Evolutionary conservation across 2,888 invertebrate species (phyloP), one percentile per base, ranked within the genome.

Genomic region (Agrilus mali): DNA sequence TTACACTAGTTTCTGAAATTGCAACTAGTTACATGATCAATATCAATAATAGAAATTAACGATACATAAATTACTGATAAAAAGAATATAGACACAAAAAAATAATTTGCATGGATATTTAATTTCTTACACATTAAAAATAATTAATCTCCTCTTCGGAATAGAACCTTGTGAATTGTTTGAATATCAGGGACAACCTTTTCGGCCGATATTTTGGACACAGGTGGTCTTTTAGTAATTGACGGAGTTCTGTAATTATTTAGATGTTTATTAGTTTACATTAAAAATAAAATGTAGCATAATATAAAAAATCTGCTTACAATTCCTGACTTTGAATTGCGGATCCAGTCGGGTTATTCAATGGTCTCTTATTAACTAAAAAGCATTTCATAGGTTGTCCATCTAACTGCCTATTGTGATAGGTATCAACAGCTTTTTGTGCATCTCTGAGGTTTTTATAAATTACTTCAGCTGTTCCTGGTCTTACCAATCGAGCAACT

Each of bases 311-410:
- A 27, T 39, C 13, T 14, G 40, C 56, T 55, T 52, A 62, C 61
- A 27, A 27, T 27, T 27, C 27, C 10, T 27, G 27, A 47, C 33
- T 52, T 47, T 48, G 60, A 58, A 71, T 57, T 2, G 70, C 66
- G 36, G 71, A 67, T 38, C 67, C 70, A 16, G 75, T 72, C 12
- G 76, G 73, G 55, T 77, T 77, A 60, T 74, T 73, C 49, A 77
- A 69, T 35, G 78, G 72, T 57, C 84, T 71, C 35, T 86, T 85
- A 60, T 86, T 85, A 7, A 89, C 87, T 49, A 90, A 71, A 42
- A 88, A 74, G 61, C 89, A 90, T 62, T 87, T 88, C 92, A 92
- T 92, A 4, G 90, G 90, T 60, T 88, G 87, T 1, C 93, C 92
- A 69, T 95, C 94, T 36, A 95, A 69, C 60, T 92, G 90, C 40